These are phyloP conservation scores for Orycteropus afer DNA, from an alignment of 2,113 vertebrate genomes.

Conservation along the genomic window DNA sequence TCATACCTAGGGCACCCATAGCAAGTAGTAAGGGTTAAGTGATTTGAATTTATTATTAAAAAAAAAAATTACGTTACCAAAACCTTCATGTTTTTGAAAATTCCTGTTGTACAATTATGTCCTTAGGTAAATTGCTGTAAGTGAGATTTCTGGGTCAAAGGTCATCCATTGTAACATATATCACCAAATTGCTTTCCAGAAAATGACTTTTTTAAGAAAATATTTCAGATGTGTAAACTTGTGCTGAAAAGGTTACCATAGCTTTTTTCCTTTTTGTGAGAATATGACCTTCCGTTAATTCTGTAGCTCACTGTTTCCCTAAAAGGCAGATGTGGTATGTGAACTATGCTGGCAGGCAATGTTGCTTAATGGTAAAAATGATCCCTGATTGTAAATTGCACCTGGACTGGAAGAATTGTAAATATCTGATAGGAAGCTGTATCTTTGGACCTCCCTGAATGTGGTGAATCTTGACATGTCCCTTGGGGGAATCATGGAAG, in stretches of 20 bases:
- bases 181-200: neutral
- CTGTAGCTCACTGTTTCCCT: neutral
- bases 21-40: neutral
- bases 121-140: neutral
- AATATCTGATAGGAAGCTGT: neutral
- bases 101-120: neutral
- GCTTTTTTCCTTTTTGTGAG: neutral
- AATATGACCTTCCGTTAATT: neutral
- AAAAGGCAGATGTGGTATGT: neutral
- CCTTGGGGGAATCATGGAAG: neutral
- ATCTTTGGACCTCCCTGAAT: neutral
- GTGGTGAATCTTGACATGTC: neutral
- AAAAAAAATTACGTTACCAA: neutral
- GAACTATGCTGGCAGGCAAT: neutral
- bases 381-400: neutral
- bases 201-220: no score
- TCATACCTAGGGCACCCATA: neutral
- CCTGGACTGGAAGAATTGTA: neutral
- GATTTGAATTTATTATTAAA: neutral
- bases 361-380: neutral
- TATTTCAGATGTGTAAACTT: neutral
- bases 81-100: neutral
- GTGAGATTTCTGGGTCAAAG: neutral
- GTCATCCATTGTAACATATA: neutral
- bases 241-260: neutral